Evolutionary conservation across 35 echinoderm and acorn worm genomes (phyloP), one percentile per base, ranked within the genome.

Genomic region (Antedon bifida): DNA sequence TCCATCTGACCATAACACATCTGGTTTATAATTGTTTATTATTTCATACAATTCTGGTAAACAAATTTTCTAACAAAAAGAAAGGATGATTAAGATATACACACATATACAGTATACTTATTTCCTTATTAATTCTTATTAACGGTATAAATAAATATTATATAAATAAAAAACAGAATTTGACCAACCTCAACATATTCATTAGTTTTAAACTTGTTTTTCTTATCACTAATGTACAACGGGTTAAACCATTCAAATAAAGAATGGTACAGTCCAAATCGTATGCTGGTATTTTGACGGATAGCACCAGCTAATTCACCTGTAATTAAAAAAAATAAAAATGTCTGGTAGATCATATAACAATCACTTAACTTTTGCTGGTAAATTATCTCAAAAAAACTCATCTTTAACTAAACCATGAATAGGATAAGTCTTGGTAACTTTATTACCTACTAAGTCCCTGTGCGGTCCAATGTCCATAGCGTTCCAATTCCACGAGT

Each of bases 401-500:
- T n/a, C n/a, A n/a, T n/a, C n/a, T n/a, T n/a, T n/a, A n/a, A n/a
- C n/a, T n/a, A n/a, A n/a, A n/a, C n/a, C n/a, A n/a, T n/a, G n/a
- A n/a, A n/a, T n/a, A n/a, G n/a, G n/a, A n/a, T n/a, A 7, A 4
- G 4, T 42, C 5, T 7, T 42, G 38, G 14, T 42, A 42, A 42
- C 1, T 64, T 14, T 34, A 46, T 80, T 33, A 99, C 95, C 95
- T 34, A 99, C 82, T 79, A 99, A 79, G 81, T 99, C 89, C 85
- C 94, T 92, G 42, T 87, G 85, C 30, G 95, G 91, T 42, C 95
- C 90, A 14, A 90, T 80, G 75, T 99, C 95, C 82, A 92, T 92
- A 0, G 95, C 82, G 56, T 99, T 92, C 95, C 95, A 99, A 80
- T 99, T 99, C 90, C 90, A 99, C 26, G 95, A 92, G 78, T 90